phyloP scores from a whole-genome alignment of 1,140 invertebrate species.

The Arion vulgaris region DNA sequence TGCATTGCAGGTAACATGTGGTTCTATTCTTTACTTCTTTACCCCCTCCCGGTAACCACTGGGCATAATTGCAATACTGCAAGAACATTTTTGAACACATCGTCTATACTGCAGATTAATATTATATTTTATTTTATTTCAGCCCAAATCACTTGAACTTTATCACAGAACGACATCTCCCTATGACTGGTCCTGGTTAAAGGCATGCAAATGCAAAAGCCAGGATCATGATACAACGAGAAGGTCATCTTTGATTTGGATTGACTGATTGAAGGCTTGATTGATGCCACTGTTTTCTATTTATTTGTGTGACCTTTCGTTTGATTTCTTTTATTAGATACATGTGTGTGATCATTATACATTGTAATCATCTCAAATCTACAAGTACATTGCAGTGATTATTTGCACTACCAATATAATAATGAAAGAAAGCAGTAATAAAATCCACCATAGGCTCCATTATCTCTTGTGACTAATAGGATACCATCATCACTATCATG shows the following conservation, averaged over 20 bases:
- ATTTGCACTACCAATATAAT: too few species aligned
- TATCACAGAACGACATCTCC: neutral
- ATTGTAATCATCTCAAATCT: neutral
- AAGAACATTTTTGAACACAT: too few species aligned
- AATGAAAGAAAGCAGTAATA: too few species aligned
- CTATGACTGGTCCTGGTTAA: conserved; percentile 5
- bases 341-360: neutral
- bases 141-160: neutral
- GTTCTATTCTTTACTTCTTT: too few species aligned
- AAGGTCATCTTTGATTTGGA: neutral
- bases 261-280: neutral
- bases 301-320: neutral
- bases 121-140: neutral
- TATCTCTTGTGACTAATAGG: too few species aligned
- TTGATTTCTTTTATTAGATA: neutral
- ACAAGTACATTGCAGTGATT: too few species aligned
- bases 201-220: neutral
- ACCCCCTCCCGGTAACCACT: too few species aligned
- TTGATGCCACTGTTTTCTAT: neutral
- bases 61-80: too few species aligned
- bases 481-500: too few species aligned
- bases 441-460: too few species aligned
- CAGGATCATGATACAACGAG: neutral
- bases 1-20: too few species aligned
- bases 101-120: too few species aligned